Conservation (phyloP, 2,797 vertebrate species). For the Aratinga solstitialis region DNA sequence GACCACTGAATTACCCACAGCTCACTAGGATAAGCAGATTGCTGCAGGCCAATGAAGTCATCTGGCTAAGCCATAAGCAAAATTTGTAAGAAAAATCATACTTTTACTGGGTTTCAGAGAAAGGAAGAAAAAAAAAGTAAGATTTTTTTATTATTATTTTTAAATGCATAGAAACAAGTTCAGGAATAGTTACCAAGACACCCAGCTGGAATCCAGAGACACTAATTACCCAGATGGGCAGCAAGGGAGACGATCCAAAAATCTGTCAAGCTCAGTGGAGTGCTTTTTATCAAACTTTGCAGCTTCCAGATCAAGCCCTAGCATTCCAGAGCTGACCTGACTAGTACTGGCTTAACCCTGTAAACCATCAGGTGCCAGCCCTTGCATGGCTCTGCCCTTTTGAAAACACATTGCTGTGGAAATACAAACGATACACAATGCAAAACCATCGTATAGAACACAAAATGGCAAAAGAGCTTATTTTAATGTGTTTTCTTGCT, state of each 20-base stretch:
- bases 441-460: background rate
- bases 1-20: background rate
- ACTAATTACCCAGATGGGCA: conserved; percentile 5
- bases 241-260: background rate
- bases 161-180: background rate
- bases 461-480: background rate
- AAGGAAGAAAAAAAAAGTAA: background rate
- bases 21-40: background rate
- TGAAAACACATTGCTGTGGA: background rate
- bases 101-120: background rate
- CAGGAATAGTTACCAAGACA: background rate
- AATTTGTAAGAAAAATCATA: background rate
- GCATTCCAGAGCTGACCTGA: background rate
- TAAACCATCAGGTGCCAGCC: background rate
- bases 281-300: rapidly evolving
- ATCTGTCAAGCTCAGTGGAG: background rate
- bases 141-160: background rate
- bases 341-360: background rate
- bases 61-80: background rate
- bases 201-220: background rate
- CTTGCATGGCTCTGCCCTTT: rapidly evolving
- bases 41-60: background rate
- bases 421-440: rapidly evolving
- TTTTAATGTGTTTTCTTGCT: background rate
- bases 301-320: background rate